Conservation (phyloP, 2,797 vertebrate species). For the Linurgus olivaceus region DNA sequence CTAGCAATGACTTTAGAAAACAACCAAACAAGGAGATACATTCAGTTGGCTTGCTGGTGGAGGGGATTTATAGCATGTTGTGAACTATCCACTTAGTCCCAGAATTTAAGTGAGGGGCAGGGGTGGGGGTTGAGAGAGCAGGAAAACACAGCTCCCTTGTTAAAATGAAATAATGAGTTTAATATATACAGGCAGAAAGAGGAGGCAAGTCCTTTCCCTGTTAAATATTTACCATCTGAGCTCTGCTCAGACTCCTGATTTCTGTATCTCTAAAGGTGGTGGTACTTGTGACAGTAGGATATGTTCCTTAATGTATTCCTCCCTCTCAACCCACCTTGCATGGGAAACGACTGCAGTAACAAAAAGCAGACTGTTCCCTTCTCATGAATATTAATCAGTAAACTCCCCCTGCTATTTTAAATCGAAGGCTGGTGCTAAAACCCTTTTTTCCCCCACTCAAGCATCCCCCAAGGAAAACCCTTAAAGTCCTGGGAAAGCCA, state of each 20-base stretch:
- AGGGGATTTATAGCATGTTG: constrained; percentile 57
- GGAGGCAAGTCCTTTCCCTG: constrained; percentile 41
- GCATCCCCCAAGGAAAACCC: constrained; percentile 55
- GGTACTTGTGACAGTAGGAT: constrained; percentile 55
- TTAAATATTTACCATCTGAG: constrained; percentile 71
- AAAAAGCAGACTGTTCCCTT: constrained; percentile 72
- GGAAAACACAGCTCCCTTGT: constrained; percentile 67
- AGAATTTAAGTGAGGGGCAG: background rate
- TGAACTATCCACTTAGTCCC: constrained; percentile 29
- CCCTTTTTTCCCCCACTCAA: constrained; percentile 55
- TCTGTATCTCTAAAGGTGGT: constrained; percentile 58
- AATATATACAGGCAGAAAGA: constrained; percentile 61
- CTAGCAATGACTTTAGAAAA: constrained; percentile 4
- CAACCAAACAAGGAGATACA: constrained; percentile 10
- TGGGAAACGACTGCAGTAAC: constrained; percentile 64
- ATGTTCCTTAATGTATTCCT: constrained; percentile 72
- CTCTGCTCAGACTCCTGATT: constrained; percentile 39
- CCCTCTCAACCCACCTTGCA: constrained; percentile 73
- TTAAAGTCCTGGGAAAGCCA: constrained; percentile 75
- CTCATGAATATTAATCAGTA: constrained; percentile 79
- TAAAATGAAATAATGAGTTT: constrained; percentile 67
- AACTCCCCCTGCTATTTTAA: constrained; percentile 73
- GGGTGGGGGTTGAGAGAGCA: background rate
- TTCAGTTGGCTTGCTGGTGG: constrained; percentile 21
- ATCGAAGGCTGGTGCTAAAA: constrained; percentile 63